Base-by-base conservation (phyloP, 2,113 vertebrate genomes). In the Petrocephalus zakoni region DNA sequence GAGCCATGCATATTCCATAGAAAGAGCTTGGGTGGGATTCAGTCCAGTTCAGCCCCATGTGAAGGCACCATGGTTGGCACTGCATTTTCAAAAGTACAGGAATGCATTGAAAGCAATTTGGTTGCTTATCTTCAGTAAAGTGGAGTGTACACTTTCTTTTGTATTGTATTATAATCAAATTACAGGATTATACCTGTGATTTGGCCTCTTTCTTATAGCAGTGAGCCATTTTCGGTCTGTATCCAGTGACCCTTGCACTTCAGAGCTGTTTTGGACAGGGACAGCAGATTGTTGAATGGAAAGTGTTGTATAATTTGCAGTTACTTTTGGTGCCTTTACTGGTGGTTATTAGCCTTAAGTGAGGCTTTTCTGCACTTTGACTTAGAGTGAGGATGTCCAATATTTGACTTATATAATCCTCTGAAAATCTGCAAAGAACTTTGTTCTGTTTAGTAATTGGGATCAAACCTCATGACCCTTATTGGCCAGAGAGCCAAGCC, bases 341-440 rank as follows among this genome's bases (percentile, higher is more conserved):
- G 68, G 34, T 42, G 68, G 34, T 4, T 42, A 42, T 75, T 75
- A 37, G 34, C 34, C 4, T 68, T 10, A 75, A 37, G 34, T 37
- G 68, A 75, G 34, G 34, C 68, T 42, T 75, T 37, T 19, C 5
- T 37, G 5, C 15, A 17, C 68, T 75, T 2, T 75, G 34, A 75
- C 68, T 42, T 75, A 29, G 34, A 42, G 11, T 34, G 42, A 42
- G 34, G 72, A 78, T 78, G 72, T 78, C 72, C 72, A 17, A 42
- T 78, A 78, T 42, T 78, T 78, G 34, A 13, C 72, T 78, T 78
- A 6, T 19, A 78, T 78, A 42, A 42, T 42, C 5, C 34, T 42
- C 72, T 78, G 72, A 78, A 78, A 78, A 78, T 78, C 72, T 42
- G 72, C 72, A 42, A 34, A 42, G 72, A 42, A 78, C 72, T 78